Conservation (phyloP, 2,113 vertebrate genomes). For the Todiramphus saurophagus region DNA sequence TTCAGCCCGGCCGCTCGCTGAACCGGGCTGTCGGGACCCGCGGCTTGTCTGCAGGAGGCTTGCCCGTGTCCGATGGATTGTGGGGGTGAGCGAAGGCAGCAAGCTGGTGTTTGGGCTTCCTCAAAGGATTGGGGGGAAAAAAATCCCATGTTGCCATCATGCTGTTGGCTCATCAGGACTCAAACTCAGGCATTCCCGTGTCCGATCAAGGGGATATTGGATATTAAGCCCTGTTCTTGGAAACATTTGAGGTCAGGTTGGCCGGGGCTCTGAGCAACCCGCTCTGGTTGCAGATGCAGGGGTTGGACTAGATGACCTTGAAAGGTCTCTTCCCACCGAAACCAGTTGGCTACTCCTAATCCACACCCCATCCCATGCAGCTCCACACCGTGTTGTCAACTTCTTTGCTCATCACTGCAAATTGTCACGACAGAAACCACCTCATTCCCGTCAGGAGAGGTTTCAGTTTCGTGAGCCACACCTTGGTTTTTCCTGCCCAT, state of each 20-base stretch:
- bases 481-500: too few species aligned
- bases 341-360: too few species aligned
- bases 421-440: too few species aligned
- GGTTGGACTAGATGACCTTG: too few species aligned
- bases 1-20: rapidly evolving
- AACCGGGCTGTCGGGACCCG: background rate
- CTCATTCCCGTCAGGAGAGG: too few species aligned
- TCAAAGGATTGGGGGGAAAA: background rate
- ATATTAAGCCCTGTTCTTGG: background rate
- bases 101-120: background rate
- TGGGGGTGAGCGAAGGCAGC: background rate
- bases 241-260: background rate
- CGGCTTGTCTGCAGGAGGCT: background rate
- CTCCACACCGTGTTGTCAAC: rapidly evolving
- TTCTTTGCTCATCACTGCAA: background rate
- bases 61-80: rapidly evolving
- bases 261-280: background rate
- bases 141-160: background rate
- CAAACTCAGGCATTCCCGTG: background rate
- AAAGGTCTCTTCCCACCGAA: background rate
- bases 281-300: background rate
- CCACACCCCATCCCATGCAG: rapidly evolving
- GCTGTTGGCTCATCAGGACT: background rate
- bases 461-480: too few species aligned
- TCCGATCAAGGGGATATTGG: background rate